phyloP scores from a whole-genome alignment of 2,797 vertebrate genomes.

The Takifugu ocellatus region DNA sequence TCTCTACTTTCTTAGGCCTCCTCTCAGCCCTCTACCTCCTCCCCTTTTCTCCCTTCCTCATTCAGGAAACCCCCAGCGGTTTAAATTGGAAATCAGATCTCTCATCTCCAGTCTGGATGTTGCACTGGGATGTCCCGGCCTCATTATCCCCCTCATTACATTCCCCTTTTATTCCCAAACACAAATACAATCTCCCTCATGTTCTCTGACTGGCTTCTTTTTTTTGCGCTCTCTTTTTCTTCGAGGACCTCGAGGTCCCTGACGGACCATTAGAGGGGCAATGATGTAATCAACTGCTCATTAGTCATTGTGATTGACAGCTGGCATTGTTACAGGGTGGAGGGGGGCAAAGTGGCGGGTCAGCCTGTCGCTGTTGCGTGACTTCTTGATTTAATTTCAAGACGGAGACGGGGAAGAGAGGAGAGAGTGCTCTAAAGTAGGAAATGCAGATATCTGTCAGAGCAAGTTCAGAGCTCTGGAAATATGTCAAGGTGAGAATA shows the following conservation, averaged over 20 bases:
- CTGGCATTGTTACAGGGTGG: conserved; percentile 24
- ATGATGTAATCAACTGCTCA: conserved; percentile 62
- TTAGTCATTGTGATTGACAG: conserved; percentile 72
- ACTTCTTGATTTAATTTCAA: conserved; percentile 50
- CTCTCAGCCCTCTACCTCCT: background rate
- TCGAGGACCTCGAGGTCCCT: conserved; percentile 19
- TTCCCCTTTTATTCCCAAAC: conserved; percentile 42
- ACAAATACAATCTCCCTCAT: conserved; percentile 42
- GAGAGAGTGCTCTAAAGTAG: background rate
- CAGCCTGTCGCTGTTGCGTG: conserved; percentile 27
- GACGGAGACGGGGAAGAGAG: conserved; percentile 7
- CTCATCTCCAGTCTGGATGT: conserved; percentile 57
- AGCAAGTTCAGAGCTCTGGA: conserved; percentile 5
- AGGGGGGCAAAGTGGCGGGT: conserved; percentile 18
- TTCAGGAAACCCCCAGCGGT: conserved; percentile 63
- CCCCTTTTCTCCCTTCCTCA: conserved; percentile 35
- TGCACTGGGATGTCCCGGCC: conserved; percentile 61
- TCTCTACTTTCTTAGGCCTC: conserved; percentile 2
- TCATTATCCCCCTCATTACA: conserved; percentile 63
- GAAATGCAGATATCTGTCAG: conserved; percentile 9
- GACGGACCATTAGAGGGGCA: conserved; percentile 50
- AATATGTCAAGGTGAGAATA: background rate
- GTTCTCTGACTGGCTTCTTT: conserved; percentile 7
- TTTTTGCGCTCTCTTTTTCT: conserved; percentile 13
- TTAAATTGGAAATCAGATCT: conserved; percentile 63